Base-by-base conservation (phyloP, 2,113 vertebrate species). In the Solenodon paradoxus region DNA sequence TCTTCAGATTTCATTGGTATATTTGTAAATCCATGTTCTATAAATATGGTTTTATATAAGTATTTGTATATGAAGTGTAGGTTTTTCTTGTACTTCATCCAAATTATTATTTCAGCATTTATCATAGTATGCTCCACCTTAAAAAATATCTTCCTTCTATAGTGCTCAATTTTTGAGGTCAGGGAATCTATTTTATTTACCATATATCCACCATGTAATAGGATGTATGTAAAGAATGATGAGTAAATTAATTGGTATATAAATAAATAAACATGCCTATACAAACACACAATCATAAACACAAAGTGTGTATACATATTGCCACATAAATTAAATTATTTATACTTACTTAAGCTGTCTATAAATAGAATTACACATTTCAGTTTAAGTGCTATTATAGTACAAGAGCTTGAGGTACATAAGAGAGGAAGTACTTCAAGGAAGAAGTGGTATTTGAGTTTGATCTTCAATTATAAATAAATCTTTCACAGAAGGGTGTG, bases 41-140 rank as follows among this genome's bases (percentile, higher is more conserved):
- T 53, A 75, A 22, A 74, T 72, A 53, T 32, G 7, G 45, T 30
- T 74, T n/a, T 59, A 10, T 42, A 2, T 51, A 4, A 59, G 22
- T 74, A 47, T 78, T 24, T 64, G 2, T 40, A 10, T 20, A 79
- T 80, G 49, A 13, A 63, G n/a, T 68, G 9, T 51, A 78, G 32
- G 11, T 84, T 40, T 57, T 71, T 79, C 24, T 95, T 80, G 7
- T 2, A 61, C 53, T 20, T 75, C 79, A 92, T 35, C 10, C 85
- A 85, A 95, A 80, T 90, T 45, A n/a, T 69, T 30, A 85, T 59
- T 68, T 85, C 24, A 89, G 9, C 16, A 90, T 75, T 83, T 79
- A 64, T 47, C 38, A 61, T 22, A 80, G 30, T 20, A 69, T 47
- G 74, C 38, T 51, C 57, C 61, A 35, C 13, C 26, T 66, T 11